Base-by-base conservation (phyloP, 2,113 vertebrate species). In the Leiothrix lutea region DNA sequence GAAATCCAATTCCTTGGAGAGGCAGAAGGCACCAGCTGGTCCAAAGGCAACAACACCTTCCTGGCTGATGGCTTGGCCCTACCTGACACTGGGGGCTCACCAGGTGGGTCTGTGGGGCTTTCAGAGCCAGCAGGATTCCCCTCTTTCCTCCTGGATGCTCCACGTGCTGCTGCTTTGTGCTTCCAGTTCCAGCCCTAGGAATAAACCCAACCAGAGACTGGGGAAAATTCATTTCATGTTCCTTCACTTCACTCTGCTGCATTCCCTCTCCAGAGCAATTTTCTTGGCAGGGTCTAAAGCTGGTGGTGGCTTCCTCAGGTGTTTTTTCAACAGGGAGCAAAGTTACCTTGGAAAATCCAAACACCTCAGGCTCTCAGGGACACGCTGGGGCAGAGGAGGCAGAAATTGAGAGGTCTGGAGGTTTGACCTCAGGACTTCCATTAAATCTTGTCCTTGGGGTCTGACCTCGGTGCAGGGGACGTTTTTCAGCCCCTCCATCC, bases 11-110 rank as follows among this genome's bases (percentile, higher is more conserved):
- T 13, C 36, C 38, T 42, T 58, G 60, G 21, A 44, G 9, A 51
- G 24, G 40, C 38, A 56, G 78, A 36, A 35, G 90, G 60, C 42
- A 61, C 15, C 38, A 73, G 44, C 22, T 38, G 38, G 9, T 33
- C 61, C 71, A 7, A 73, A 58, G 57, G 11, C 47, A 84, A 3
- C 53, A 35, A 1, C 10, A 2, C 0, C 0, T 29, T 36, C 57
- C 44, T 36, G 67, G 18, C 12, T 14, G 57, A 11, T 54, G 31
- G 28, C 7, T 11, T 40, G 72, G 78, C 33, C 26, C 57, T n/a
- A 0, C 9, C 4, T 6, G 35, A 6, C 29, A 1, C 21, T 8
- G 26, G 3, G 1, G 33, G 11, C 6, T 44, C 50, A 4, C 17
- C 1, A 13, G 35, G 15, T 38, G 45, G 14, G 6, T 31, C 44